Evolutionary conservation across 2,888 invertebrate genomes (phyloP), one percentile per base, ranked within the genome.

Genomic region (Ochlodes sylvanus): DNA sequence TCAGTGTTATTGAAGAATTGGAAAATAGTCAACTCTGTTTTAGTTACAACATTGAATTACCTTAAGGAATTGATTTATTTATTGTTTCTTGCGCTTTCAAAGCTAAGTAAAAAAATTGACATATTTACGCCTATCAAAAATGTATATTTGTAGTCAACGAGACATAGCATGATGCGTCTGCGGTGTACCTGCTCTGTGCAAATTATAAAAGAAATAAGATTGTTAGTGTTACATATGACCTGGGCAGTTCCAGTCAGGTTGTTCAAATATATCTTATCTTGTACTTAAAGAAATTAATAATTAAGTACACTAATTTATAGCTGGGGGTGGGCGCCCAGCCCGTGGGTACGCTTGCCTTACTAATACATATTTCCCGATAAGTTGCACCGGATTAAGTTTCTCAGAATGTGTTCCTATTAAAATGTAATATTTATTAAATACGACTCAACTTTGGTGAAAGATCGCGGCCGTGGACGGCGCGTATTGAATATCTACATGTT

Each of bases 231-330:
- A 89, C 91, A 89, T 86, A 89, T 87, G 90, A 87, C 84, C 86
- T 83, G 85, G 84, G 85, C 87, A 85, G 86, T 76, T 77, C 76
- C 79, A 78, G 83, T 82, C 89, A 89, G 88, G 89, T 89, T 89
- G 88, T 85, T 83, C 87, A 90, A 88, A 90, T 90, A 89, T 90
- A 90, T 90, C 87, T 90, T 84, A 82, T 80, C 83, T 88, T 80
- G 84, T 88, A 89, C 86, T 88, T 86, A 85, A 85, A 87, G 86
- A 89, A 89, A 92, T 92, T 91, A 84, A 89, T 90, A 92, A 92
- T 92, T 92, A 93, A 92, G 88, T 90, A 81, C 80, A 82, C 85
- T 88, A 90, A 92, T 92, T 92, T 92, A 92, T 90, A 79, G 75
- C 63, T 73, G 74, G 74, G 79, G 77, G 77, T 78, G 75, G 75